Conservation (phyloP, 2,797 vertebrate species). For the Philypnodon macrostomus region DNA sequence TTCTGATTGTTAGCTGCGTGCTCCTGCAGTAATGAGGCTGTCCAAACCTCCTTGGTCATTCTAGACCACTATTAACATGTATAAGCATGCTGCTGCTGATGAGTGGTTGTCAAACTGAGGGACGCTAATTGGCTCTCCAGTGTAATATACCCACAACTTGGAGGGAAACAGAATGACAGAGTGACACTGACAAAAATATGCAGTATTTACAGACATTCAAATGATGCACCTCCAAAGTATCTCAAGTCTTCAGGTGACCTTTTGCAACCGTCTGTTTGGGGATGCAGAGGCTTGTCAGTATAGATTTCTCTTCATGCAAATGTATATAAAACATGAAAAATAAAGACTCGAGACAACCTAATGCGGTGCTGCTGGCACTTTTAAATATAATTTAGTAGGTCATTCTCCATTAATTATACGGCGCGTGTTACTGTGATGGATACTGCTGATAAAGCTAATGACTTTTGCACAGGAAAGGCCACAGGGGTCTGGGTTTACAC, state of each 20-base stretch:
- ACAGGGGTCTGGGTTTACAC: too few species aligned
- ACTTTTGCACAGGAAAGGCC: too few species aligned
- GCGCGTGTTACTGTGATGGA: conserved; percentile 63
- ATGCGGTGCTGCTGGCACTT: not conserved
- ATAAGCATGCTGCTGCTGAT: conserved; percentile 46
- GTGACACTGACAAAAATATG: conserved; percentile 27
- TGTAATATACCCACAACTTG: conserved; percentile 36
- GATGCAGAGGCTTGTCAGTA: not conserved
- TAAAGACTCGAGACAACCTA: not conserved
- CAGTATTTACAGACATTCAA: conserved; percentile 9
- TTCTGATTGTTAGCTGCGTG: conserved; percentile 32
- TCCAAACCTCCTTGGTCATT: conserved; percentile 28
- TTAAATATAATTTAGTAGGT: conserved; percentile 25
- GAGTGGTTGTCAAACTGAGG: conserved; percentile 54
- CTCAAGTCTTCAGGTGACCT: conserved; percentile 14
- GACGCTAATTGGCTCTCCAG: conserved; percentile 61
- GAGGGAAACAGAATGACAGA: conserved; percentile 27
- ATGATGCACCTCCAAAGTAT: not conserved
- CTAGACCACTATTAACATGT: conserved; percentile 64
- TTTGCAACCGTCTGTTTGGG: conserved; percentile 1
- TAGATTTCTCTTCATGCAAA: not conserved
- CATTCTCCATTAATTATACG: conserved; percentile 67
- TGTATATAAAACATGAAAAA: not conserved
- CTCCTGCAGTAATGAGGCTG: conserved; percentile 46
- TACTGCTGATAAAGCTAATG: conserved; percentile 50